Evolutionary conservation across 1,140 invertebrate species (phyloP).

Genomic region (Drosophila takahashii): DNA sequence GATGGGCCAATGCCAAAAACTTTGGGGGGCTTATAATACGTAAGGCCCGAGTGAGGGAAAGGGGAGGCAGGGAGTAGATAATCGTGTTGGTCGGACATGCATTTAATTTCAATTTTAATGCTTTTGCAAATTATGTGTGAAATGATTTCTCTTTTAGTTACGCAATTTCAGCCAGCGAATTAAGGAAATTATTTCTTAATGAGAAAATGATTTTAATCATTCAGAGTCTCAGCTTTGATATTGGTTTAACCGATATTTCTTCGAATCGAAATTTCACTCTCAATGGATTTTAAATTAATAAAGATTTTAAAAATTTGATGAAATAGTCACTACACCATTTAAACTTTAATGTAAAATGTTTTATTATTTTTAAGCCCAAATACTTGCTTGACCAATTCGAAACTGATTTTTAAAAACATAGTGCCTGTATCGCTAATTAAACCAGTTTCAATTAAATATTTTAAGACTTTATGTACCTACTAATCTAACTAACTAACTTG

Average conservation of each 20-base stretch:
- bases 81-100: constrained; percentile 28
- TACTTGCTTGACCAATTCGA: too few species aligned
- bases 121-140: constrained; percentile 49
- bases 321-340: too few species aligned
- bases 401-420: too few species aligned
- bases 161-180: constrained; percentile 7
- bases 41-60: neutral
- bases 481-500: too few species aligned
- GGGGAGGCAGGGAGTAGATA: neutral
- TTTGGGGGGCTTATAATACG: neutral
- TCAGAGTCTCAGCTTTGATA: neutral
- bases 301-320: too few species aligned
- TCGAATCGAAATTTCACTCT: too few species aligned
- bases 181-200: constrained; percentile 14
- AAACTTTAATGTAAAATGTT: too few species aligned
- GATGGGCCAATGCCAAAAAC: constrained; percentile 34
- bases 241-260: neutral
- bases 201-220: neutral
- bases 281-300: neutral
- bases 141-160: constrained; percentile 47
- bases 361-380: too few species aligned
- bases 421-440: too few species aligned
- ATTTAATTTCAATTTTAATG: constrained; percentile 50
- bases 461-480: too few species aligned
- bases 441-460: too few species aligned